A percentile compares a stretch with the other conserved stretches of the same genome.
These are phyloP conservation scores for Steatornis caripensis DNA, from an alignment of 2,113 vertebrate species.

Conservation along the genomic window DNA sequence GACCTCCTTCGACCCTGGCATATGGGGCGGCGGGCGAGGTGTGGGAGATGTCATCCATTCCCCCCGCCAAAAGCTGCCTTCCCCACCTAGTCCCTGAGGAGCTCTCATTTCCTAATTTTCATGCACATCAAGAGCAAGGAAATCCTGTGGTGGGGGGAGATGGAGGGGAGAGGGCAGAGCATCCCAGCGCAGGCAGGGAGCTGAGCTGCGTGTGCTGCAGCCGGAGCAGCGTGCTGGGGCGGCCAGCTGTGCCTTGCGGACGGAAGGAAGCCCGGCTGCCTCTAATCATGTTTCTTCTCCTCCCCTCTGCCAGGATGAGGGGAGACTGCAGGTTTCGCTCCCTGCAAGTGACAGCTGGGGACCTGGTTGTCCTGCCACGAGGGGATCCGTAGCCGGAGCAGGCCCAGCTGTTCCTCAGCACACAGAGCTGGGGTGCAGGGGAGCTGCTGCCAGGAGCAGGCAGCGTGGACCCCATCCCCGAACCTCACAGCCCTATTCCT, in stretches of 20 bases:
- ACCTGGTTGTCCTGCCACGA: background rate
- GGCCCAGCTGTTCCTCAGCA: background rate
- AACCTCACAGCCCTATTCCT: background rate
- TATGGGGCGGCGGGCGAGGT: fast-evolving
- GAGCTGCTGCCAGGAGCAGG: background rate
- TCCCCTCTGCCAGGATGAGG: background rate
- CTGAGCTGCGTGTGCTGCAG: background rate
- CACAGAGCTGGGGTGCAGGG: background rate
- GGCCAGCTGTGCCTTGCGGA: background rate
- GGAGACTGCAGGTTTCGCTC: background rate
- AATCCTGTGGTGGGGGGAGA: conserved; percentile 24
- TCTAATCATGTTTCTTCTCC: background rate
- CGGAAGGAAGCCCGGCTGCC: conserved; percentile 1
- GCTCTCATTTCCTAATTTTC: conserved; percentile 21
- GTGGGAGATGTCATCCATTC: background rate
- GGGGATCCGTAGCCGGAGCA: background rate
- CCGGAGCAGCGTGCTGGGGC: background rate
- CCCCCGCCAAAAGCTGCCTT: background rate
- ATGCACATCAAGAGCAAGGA: conserved; percentile 34
- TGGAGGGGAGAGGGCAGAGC: background rate
- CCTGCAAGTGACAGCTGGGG: conserved; percentile 25
- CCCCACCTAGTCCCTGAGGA: conserved; percentile 24
- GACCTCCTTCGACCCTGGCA: fast-evolving
- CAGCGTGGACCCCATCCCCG: background rate
- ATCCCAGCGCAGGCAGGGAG: background rate